Evolutionary conservation across 2,888 invertebrate species (phyloP), one percentile per base, ranked within the genome.

Genomic region (Bembecia ichneumoniformis): DNA sequence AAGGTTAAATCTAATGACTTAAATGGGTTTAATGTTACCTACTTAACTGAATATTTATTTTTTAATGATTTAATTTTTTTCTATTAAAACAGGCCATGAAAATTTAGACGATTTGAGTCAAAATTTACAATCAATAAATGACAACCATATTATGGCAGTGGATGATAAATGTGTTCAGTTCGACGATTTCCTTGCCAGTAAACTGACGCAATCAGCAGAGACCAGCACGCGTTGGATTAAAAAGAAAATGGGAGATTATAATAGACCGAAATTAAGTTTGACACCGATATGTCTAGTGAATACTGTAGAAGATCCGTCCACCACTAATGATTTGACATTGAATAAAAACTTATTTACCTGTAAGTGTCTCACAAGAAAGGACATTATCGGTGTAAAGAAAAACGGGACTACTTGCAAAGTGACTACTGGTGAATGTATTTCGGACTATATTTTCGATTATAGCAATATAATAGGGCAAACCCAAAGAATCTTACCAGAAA

Each of bases 211-310:
- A 14, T 16, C 17, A 15, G 16, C 16, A 15, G 17, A 44, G 16
- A 44, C 44, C 15, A 44, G 13, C 16, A 44, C 7, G 3, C 15
- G 10, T 15, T 7, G 14, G 14, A 9, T 11, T 44, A 44, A 44
- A 17, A 44, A 44, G 11, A 11, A 44, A 44, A 14, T 44, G 4
- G 15, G 15, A 11, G 11, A 52, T 13, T 56, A 60, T n/a, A 52
- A 55, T 1, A 61, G 52, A 50, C 58, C 56, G 16, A 71, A 59
- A 52, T 57, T 77, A 35, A 71, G 66, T 48, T 35, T 74, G 36
- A 65, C 74, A 10, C 74, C 78, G 10, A 64, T 78, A 52, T 74
- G 68, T 55, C 74, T 74, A 9, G 57, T 78, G 3, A 60, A 70
- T 51, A 73, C 71, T n/a, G 54, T 62, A 46, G 62, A 65, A 13